These are phyloP conservation scores for Grus americana DNA, from an alignment of 2,113 vertebrate species.

Conservation along the genomic window DNA sequence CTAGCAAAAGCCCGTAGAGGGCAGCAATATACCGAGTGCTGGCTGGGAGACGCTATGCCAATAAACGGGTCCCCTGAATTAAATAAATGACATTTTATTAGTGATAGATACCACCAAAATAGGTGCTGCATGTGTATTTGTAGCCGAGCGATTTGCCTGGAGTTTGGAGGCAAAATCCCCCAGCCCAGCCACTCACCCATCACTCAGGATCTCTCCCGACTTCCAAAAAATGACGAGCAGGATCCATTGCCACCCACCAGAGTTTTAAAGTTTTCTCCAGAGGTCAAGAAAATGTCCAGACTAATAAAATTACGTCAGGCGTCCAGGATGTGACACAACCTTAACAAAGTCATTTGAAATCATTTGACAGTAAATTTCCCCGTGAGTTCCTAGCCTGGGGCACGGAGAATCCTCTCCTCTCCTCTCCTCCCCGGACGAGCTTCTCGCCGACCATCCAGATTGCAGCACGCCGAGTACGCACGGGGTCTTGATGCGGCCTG, in stretches of 20 bases:
- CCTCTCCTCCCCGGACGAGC: slow-evolving; percentile 40
- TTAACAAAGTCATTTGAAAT: slow-evolving; percentile 81
- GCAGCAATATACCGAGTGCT: slow-evolving; percentile 66
- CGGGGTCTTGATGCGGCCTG: slow-evolving; percentile 62
- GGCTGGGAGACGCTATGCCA: neutral
- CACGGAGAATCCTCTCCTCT: slow-evolving; percentile 60
- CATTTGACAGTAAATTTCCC: slow-evolving; percentile 78
- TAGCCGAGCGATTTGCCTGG: neutral
- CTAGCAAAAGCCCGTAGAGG: slow-evolving; percentile 66
- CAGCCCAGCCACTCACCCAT: neutral
- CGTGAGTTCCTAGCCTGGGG: slow-evolving; percentile 72
- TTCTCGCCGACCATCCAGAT: slow-evolving; percentile 63
- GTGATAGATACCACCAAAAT: neutral
- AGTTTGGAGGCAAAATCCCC: neutral
- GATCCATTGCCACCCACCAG: slow-evolving; percentile 19
- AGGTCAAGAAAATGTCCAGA: slow-evolving; percentile 74
- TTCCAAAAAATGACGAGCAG: neutral
- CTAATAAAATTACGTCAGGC: slow-evolving; percentile 77
- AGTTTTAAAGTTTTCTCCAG: slow-evolving; percentile 68
- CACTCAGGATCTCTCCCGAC: neutral
- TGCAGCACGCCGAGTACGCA: neutral
- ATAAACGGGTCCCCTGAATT: neutral
- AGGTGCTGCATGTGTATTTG: neutral
- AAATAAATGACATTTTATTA: slow-evolving; percentile 27
- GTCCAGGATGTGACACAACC: slow-evolving; percentile 74